Base-by-base conservation (phyloP, 2,888 invertebrate genomes). In the Eristalis pertinax region DNA sequence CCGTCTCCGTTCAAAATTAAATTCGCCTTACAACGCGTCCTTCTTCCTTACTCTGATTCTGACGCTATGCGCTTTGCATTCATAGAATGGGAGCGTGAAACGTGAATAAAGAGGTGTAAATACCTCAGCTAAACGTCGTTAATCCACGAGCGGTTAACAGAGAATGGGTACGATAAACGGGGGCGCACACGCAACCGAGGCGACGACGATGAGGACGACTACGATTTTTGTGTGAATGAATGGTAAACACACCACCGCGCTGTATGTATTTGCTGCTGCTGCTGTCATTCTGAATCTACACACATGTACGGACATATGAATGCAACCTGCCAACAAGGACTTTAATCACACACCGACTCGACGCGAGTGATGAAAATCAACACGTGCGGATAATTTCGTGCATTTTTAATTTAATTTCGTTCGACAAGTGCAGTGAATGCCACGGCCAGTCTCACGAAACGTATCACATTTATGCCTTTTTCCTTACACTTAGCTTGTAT, bases 81-180 rank as follows among this genome's bases (percentile, higher is more conserved):
- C 24, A 64, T 29, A 50, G 72, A 41, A 60, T 24, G 8, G 24
- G 22, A 24, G 65, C 32, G 62, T 73, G 50, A 68, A 29, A 56
- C 22, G 7, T 32, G 43, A 26, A 60, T 80, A 19, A 65, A 65
- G 64, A 32, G 67, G 67, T 69, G 80, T 69, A 63, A 41, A 81
- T 63, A 63, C 41, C 74, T 11, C n/a, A 74, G 60, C 73, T 78
- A 56, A 85, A 65, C 74, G 70, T 77, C 69, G 78, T 74, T 86
- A 78, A 78, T 82, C 78, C 74, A 29, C 22, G 70, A 83, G 70
- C 43, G 26, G 75, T 73, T 81, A 76, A 67, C 72, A 38, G 56
- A 43, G 60, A 72, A 50, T 56, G 70, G 56, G 56, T 24, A 56
- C 74, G 65, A 69, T 75, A 68, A 43, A 43, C n/a, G 38, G 38